Base-by-base conservation (phyloP, 2,888 invertebrate species). In the Drosophila percnosoma region DNA sequence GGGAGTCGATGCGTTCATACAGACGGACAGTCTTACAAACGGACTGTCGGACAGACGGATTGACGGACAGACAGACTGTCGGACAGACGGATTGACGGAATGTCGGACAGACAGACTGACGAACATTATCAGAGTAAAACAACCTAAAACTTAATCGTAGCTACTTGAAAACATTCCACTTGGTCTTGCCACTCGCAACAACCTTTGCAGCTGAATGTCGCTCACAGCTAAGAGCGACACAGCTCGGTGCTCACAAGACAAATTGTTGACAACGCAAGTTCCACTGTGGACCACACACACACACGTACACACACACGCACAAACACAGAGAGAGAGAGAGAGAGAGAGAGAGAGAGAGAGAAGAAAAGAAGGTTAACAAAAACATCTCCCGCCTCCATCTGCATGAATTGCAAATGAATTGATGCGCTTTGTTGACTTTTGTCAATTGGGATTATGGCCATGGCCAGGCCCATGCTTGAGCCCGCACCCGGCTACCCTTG, bases 401-500 rank as follows among this genome's bases (percentile, higher is more conserved):
- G 87, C 86, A 85, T 82, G 82, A 87, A 90, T 89, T 87, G 90
- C 89, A 85, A 85, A 85, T 85, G 90, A 85, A 89, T 90, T 85
- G 87, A 90, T 90, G 89, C 90, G 89, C 90, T 90, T 88, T 91
- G 90, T 91, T 90, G 90, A 91, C 91, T 91, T 90, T 89, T 87
- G 84, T 90, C 87, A 81, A 91, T 90, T 90, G 89, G 88, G 90
- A 89, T 89, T 89, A 91, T 75, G 71, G 72, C 70, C 82, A 75
- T 70, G 74, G 78, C 76, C 75, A 62, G 42, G 51, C 67, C 42
- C 63, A n/a, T 48, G 27, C 34, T 49, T 7, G 13, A 40, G 36
- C 42, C 38, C 48, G 24, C 55, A 31, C 29, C 63, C 45, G 45
- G 45, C 45, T 45, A 45, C 40, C 54, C 38, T 24, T 48, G 40